Evolutionary conservation across 1,140 invertebrate species (phyloP).

Genomic region (Drosophila grimshawi): DNA sequence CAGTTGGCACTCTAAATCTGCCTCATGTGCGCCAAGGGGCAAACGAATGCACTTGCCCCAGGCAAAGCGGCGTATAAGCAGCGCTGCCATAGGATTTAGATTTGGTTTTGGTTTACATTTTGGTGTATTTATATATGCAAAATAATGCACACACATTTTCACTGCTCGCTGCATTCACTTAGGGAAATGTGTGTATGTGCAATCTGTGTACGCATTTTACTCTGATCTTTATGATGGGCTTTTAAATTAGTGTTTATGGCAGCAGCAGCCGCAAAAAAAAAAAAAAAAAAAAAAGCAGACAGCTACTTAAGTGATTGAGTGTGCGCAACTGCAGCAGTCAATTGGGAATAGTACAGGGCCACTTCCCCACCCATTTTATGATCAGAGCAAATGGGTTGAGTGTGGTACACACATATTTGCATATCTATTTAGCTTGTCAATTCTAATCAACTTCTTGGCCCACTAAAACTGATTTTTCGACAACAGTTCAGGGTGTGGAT

Average conservation of each 20-base stretch:
- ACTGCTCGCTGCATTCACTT: constrained; percentile 71
- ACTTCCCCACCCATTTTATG: constrained; percentile 19
- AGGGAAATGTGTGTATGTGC: constrained; percentile 46
- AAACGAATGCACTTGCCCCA: constrained; percentile 16
- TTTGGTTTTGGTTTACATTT: constrained; percentile 25
- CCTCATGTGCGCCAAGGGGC: constrained; percentile 70
- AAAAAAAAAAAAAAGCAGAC: not conserved
- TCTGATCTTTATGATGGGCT: constrained; percentile 49
- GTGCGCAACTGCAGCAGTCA: constrained; percentile 22
- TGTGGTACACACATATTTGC: not conserved
- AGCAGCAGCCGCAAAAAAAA: not conserved
- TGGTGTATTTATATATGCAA: constrained; percentile 54
- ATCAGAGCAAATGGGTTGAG: not conserved
- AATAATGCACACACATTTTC: constrained; percentile 66
- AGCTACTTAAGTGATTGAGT: constrained; percentile 44
- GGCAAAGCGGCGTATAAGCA: constrained; percentile 72
- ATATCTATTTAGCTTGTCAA: not conserved
- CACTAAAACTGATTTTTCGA: not conserved
- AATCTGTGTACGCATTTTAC: constrained; percentile 50
- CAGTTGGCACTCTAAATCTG: constrained; percentile 72
- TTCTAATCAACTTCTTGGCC: not conserved
- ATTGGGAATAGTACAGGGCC: not conserved
- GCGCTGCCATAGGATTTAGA: constrained; percentile 45
- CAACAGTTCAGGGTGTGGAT: too few relatives aligned
- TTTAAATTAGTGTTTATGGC: constrained; percentile 58